phyloP scores from a whole-genome alignment of 2,797 vertebrate genomes.

The Sebastes vulpes region DNA sequence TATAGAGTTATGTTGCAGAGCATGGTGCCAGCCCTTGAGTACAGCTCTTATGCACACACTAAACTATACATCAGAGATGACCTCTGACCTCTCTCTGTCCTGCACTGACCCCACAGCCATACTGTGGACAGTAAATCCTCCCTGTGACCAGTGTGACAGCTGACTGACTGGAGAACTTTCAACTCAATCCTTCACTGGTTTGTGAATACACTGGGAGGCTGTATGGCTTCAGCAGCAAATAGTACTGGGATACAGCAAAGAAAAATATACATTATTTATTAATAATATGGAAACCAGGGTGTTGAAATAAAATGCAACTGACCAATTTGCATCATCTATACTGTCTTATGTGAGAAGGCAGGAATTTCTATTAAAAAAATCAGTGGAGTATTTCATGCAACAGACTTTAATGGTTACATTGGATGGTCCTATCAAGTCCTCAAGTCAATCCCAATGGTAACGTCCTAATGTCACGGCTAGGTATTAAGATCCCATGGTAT shows the following conservation, averaged over 20 bases:
- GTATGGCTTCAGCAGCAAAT: background rate
- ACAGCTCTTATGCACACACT: background rate
- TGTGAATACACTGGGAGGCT: background rate
- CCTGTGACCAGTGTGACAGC: background rate
- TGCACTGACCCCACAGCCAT: constrained; percentile 4
- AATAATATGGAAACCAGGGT: background rate
- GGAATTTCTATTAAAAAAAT: background rate
- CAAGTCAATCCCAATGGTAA: background rate
- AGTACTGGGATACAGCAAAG: background rate
- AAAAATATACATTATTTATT: background rate
- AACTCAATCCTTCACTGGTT: background rate
- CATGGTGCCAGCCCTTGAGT: background rate
- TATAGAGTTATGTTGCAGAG: background rate
- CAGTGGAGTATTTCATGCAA: too few relatives aligned
- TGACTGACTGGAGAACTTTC: background rate
- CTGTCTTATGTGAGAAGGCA: background rate
- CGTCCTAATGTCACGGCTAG: background rate
- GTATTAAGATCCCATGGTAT: background rate
- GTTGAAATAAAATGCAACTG: background rate
- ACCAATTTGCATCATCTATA: background rate
- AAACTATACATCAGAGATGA: constrained; percentile 14
- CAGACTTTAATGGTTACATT: too few relatives aligned
- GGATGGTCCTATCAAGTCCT: too few relatives aligned
- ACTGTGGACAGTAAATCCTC: constrained; percentile 6
- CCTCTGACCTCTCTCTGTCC: constrained; percentile 28